A percentile compares a stretch with the other conserved stretches of the same genome.
These are phyloP conservation scores for Eupeodes corollae DNA, from an alignment of 1,140 invertebrate genomes.

Conservation along the genomic window DNA sequence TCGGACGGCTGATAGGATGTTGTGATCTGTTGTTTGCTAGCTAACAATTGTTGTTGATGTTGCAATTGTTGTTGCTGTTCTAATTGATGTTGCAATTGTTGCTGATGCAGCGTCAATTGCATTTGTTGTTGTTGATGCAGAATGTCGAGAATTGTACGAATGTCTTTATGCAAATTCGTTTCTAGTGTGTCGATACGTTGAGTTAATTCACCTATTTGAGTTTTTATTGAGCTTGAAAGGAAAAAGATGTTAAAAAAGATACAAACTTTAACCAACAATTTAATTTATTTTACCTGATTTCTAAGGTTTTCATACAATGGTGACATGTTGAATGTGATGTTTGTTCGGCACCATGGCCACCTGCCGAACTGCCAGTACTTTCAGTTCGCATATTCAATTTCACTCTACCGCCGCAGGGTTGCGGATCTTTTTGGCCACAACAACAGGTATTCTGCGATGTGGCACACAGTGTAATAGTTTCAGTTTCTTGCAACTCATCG, in stretches of 20 bases:
- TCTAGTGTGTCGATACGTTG: constrained; percentile 7
- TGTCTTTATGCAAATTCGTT: constrained; percentile 7
- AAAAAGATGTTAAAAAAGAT: neutral
- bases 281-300: neutral
- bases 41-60: neutral
- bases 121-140: constrained; percentile 7
- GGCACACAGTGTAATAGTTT: constrained; percentile 5
- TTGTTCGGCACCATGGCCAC: neutral
- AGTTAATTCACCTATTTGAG: constrained; percentile 5
- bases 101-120: constrained; percentile 5
- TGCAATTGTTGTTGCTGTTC: constrained; percentile 4
- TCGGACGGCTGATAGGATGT: constrained; percentile 10
- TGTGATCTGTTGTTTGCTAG: constrained; percentile 2
- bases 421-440: constrained; percentile 1
- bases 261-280: neutral
- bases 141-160: constrained; percentile 6
- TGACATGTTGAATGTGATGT: neutral
- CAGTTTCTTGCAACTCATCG: neutral
- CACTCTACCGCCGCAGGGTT: neutral
- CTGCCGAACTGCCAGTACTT: neutral
- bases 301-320: neutral
- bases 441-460: constrained; percentile 1
- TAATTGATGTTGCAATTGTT: constrained; percentile 4
- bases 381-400: neutral
- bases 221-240: constrained; percentile 3